Evolutionary conservation across 1,140 invertebrate genomes (phyloP).

Genomic region (Pinna nobilis): DNA sequence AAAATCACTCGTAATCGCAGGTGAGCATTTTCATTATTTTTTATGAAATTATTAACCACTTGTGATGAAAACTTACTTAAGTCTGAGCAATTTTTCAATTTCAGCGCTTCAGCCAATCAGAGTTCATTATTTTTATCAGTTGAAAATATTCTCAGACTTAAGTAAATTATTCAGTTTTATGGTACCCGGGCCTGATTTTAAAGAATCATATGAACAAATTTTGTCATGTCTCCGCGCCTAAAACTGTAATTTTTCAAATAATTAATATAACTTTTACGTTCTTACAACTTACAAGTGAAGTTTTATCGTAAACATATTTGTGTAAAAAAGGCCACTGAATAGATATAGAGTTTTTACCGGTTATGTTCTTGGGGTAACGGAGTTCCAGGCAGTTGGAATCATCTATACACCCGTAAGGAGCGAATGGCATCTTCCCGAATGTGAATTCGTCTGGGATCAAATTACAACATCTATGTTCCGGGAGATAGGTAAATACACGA

Average conservation of each 20-base stretch:
- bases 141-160: no score
- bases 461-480: slow-evolving; percentile 51
- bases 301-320: background rate
- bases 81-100: no score
- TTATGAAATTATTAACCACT: no score
- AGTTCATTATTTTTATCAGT: no score
- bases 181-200: no score
- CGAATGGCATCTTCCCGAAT: slow-evolving; percentile 32
- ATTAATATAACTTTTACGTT: background rate
- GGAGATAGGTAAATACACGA: slow-evolving; percentile 41
- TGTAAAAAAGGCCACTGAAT: no score
- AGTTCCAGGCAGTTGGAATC: slow-evolving; percentile 43
- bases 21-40: no score
- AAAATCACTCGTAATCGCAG: no score
- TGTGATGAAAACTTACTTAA: no score
- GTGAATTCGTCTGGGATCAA: slow-evolving; percentile 34
- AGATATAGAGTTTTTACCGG: slow-evolving; percentile 53
- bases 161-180: no score
- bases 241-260: slow-evolving; percentile 58
- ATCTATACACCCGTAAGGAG: slow-evolving; percentile 19
- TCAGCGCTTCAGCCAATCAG: slow-evolving; percentile 16
- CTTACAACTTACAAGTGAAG: background rate
- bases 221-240: no score
- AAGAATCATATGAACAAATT: no score
- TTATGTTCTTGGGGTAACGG: slow-evolving; percentile 53